A percentile compares a stretch with the other conserved stretches of the same genome.
These are phyloP conservation scores for Anticlea derivata DNA, from an alignment of 2,888 invertebrate species.

Conservation along the genomic window DNA sequence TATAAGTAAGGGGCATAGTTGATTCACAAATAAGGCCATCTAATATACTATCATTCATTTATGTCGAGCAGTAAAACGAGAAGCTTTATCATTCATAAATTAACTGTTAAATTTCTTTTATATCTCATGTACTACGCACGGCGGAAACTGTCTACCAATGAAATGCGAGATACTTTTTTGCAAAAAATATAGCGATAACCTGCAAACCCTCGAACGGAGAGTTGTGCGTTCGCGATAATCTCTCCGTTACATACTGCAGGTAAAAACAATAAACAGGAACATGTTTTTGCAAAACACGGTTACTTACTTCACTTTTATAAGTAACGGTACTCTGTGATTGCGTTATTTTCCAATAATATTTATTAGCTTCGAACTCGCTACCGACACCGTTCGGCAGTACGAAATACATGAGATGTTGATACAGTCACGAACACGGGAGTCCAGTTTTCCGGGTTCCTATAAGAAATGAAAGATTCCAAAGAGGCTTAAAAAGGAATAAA, in stretches of 20 bases:
- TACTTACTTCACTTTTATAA: constrained; percentile 36
- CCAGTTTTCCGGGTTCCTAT: constrained; percentile 15
- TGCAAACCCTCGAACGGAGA: constrained; percentile 31
- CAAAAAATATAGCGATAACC: constrained; percentile 30
- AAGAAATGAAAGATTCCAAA: constrained; percentile 35
- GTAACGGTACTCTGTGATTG: constrained; percentile 34
- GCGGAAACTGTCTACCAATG: constrained; percentile 30
- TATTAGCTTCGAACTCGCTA: constrained; percentile 30
- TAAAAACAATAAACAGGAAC: constrained; percentile 43
- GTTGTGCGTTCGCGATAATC: constrained; percentile 31
- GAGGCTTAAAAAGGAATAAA: constrained; percentile 36
- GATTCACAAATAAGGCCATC: not conserved
- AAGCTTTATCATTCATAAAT: constrained; percentile 26
- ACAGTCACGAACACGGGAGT: constrained; percentile 20
- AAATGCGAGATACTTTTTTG: constrained; percentile 24
- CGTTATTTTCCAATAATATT: constrained; percentile 36
- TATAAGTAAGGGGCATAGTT: too few species aligned
- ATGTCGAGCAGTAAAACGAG: constrained; percentile 19
- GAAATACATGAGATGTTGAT: constrained; percentile 26
- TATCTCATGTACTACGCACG: constrained; percentile 25
- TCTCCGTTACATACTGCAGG: constrained; percentile 33
- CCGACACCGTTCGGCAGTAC: constrained; percentile 27
- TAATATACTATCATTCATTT: constrained; percentile 11
- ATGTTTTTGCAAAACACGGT: constrained; percentile 36
- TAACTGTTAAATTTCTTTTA: constrained; percentile 29